Base-by-base conservation (phyloP, 2,113 vertebrate species). In the Heterotis niloticus region DNA sequence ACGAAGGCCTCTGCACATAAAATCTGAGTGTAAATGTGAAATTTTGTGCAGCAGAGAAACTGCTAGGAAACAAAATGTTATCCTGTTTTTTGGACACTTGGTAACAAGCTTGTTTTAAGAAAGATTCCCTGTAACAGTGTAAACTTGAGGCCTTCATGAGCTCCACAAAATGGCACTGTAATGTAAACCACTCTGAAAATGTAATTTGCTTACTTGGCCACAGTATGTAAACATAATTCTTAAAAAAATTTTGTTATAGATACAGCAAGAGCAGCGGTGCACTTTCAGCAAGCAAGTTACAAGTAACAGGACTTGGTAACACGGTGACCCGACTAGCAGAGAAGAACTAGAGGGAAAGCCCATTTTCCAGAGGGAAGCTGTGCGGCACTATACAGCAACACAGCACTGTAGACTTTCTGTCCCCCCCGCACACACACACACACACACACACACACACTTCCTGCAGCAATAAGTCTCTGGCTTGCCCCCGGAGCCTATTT, bases 171-270 rank as follows among this genome's bases (percentile, higher is more conserved):
- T 29, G 17, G 11, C 26, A 23, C 44, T 70, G 79, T 70, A 76
- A 70, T 86, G 82, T 88, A 89, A 87, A 90, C 86, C 86, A 83
- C 82, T 89, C 88, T 88, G 83, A 87, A 89, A 89, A 84, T 86
- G 80, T 79, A 82, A 84, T 88, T 86, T 88, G 83, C 88, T 90
- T 88, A 68, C 86, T 86, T 83, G 82, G 84, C 81, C 84, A 82
- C 84, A 83, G 65, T 82, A 64, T 81, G 81, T 88, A 86, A 85
- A 82, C 62, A 71, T 83, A 23, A 5, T 76, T 80, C 75, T 85
- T 84, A 79, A n/a, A n/a, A n/a, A n/a, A n/a, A 83, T 86, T 82
- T 10, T 17, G 59, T 62, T 62, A n/a, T 26, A 73, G 56, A 73
- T 26, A 28, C 71, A 59, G 54, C 23, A 59, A 56, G 57, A 74